Evolutionary conservation across 2,888 invertebrate genomes (phyloP), one percentile per base, ranked within the genome.

Genomic region (Morpho deidamia): DNA sequence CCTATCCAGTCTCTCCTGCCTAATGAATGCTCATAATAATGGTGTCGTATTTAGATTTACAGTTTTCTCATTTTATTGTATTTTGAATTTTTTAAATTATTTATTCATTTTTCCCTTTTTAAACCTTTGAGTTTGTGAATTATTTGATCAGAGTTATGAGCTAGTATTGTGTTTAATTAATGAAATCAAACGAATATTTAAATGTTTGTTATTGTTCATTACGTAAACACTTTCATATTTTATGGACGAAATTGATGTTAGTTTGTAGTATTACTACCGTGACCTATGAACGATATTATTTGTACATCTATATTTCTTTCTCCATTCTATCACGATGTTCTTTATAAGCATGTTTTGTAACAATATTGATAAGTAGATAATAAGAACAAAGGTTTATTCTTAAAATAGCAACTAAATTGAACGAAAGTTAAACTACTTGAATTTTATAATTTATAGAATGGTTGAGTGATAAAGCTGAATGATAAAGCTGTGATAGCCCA

Each of bases 41-140:
- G 71, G 69, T 81, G 81, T 81, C 70, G 80, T 80, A 81, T 75
- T 71, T 74, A 74, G 74, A 66, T 66, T 59, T 67, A 63, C 63
- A 59, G 41, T 61, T 53, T 59, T 62, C 53, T 58, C 64, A 61
- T 65, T 59, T 67, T 54, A 62, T 53, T 56, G 37, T 54, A 60
- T 64, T 61, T 51, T 64, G 62, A 65, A 62, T 44, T 10, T 44
- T 11, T 42, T 34, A 37, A 43, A 43, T 37, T 43, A 43, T 42
- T 42, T 43, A 37, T n/a, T 14, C 41, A 49, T 42, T 41, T n/a
- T 23, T 14, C 42, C 47, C 34, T 33, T 33, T 39, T 2, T 32
- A 39, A 48, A 37, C 10, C 41, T 14, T 48, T 42, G 14, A 12
- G 41, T 41, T 48, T 7, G 35, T 12, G 8, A 34, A 46, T 48